These are phyloP conservation scores for Indri indri DNA, from an alignment of 2,113 vertebrate species.

Conservation along the genomic window DNA sequence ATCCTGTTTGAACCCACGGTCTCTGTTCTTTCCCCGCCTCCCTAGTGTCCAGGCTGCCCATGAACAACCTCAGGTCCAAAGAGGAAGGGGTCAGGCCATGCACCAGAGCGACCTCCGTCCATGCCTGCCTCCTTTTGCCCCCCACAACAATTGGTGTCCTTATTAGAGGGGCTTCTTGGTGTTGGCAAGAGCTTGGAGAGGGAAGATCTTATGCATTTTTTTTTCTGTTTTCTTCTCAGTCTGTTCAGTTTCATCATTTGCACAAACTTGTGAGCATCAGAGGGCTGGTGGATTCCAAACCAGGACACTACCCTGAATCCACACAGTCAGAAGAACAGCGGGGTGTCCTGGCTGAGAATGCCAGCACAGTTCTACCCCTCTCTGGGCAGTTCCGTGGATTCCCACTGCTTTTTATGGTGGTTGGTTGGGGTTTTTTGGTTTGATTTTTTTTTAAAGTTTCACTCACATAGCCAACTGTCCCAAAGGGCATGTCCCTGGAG, in stretches of 20 bases:
- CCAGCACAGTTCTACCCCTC: background rate
- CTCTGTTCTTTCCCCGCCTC: background rate
- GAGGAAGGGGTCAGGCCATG: background rate
- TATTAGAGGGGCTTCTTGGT: background rate
- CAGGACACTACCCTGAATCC: background rate
- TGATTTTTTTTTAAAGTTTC: background rate
- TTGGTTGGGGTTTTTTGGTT: constrained; percentile 32
- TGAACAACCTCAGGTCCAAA: background rate
- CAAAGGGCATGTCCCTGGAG: background rate
- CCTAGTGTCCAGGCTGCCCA: background rate
- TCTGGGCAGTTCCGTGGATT: constrained; percentile 11
- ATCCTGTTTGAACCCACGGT: constrained; percentile 4
- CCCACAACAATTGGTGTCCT: background rate
- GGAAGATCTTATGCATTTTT: background rate
- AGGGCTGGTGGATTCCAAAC: constrained; percentile 53
- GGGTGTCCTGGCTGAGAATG: background rate
- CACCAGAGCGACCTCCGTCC: background rate
- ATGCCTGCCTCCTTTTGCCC: background rate
- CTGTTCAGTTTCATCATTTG: constrained; percentile 72
- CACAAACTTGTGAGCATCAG: constrained; percentile 61
- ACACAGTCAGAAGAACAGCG: background rate
- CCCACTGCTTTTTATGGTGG: constrained; percentile 43
- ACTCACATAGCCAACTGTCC: constrained; percentile 44
- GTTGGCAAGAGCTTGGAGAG: background rate
- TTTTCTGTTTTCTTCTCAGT: constrained; percentile 55